Evolutionary conservation across 2,888 invertebrate species (phyloP).

Genomic region (Caenorhabditis sp.): DNA sequence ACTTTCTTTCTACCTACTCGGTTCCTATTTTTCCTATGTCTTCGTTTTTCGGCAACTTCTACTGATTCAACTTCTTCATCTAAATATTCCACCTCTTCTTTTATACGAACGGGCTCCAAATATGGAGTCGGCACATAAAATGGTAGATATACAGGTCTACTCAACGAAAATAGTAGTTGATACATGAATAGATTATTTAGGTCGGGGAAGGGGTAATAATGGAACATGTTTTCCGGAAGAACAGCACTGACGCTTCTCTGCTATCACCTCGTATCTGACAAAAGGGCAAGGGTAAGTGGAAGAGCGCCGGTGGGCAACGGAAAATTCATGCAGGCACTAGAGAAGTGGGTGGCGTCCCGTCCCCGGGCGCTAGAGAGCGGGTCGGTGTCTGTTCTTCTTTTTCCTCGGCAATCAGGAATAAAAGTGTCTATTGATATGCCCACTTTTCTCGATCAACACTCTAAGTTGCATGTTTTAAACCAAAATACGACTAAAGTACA

Average conservation of each 20-base stretch:
- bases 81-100: no score
- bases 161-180: conserved; percentile 23
- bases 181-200: conserved; percentile 33
- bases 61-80: not conserved
- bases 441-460: conserved; percentile 21
- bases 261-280: conserved; percentile 23
- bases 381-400: conserved; percentile 32
- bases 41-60: conserved; percentile 18
- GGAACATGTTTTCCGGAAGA: conserved; percentile 30
- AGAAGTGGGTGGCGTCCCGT: conserved; percentile 59
- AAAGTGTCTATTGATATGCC: conserved; percentile 29
- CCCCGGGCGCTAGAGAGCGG: conserved; percentile 15
- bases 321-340: conserved; percentile 52
- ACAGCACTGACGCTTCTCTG: not conserved
- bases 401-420: conserved; percentile 25
- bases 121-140: not conserved
- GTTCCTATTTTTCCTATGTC: conserved; percentile 18
- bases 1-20: conserved; percentile 21
- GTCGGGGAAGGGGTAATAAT: conserved; percentile 1
- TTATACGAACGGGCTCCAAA: not conserved
- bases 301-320: conserved; percentile 14
- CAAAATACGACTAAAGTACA: not conserved
- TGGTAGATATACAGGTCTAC: conserved; percentile 11
- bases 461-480: not conserved
- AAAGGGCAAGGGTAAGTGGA: conserved; percentile 49